A percentile compares a stretch with the other conserved stretches of the same genome.
phyloP scores from a whole-genome alignment of 1,140 invertebrate species.

The Halictus rubicundus region DNA sequence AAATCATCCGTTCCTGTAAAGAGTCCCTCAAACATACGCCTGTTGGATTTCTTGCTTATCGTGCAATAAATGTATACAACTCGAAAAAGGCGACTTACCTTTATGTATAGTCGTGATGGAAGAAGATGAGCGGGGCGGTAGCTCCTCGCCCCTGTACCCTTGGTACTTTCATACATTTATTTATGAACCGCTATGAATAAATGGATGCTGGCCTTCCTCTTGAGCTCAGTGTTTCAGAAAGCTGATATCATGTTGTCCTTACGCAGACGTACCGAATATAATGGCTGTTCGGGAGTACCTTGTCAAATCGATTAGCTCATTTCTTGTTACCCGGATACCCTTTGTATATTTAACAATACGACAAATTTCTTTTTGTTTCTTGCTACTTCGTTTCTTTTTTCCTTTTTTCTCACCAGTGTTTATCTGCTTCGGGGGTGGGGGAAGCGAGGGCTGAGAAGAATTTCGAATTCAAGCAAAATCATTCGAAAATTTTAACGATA shows the following conservation, averaged over 20 bases:
- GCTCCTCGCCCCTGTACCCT: conserved; percentile 48
- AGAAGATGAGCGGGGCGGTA: conserved; percentile 60
- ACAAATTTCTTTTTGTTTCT: too few relatives aligned
- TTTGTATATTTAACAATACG: not conserved
- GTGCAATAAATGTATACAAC: conserved; percentile 67
- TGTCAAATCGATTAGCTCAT: conserved; percentile 68
- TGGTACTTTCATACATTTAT: conserved; percentile 78
- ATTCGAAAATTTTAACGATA: too few relatives aligned
- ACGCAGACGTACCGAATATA: conserved; percentile 70
- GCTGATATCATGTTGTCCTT: conserved; percentile 72
- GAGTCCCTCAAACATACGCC: conserved; percentile 49
- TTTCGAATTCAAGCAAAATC: too few relatives aligned
- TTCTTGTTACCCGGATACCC: conserved; percentile 30
- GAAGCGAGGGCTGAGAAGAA: too few relatives aligned
- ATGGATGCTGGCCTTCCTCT: conserved; percentile 75
- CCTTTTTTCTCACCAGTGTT: too few relatives aligned
- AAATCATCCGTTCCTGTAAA: conserved; percentile 52
- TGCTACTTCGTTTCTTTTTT: too few relatives aligned
- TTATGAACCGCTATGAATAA: conserved; percentile 80
- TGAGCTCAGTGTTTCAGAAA: conserved; percentile 65
- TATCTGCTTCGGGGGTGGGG: too few relatives aligned
- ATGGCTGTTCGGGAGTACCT: conserved; percentile 69
- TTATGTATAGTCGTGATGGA: conserved; percentile 37
- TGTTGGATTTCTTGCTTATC: conserved; percentile 64
- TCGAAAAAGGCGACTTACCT: conserved; percentile 53